Evolutionary conservation across 2,888 invertebrate species (phyloP), one percentile per base, ranked within the genome.

Genomic region (Caenorhabditis sp.): DNA sequence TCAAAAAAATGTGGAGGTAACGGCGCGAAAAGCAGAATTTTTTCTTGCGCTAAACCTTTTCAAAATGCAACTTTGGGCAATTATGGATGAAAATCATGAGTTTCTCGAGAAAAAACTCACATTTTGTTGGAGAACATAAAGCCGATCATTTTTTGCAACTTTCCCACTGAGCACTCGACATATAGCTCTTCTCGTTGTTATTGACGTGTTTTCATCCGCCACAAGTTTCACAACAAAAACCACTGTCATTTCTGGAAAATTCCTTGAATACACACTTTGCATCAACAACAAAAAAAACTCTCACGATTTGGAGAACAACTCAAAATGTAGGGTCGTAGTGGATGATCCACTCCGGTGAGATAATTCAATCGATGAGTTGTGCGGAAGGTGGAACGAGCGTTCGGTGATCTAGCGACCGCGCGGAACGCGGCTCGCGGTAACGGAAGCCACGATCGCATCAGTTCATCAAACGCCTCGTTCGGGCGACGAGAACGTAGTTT

Each of bases 371-470:
- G 62, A 31, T 76, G 71, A 14, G 54, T 63, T 5, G 66, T 53
- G 4, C 62, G 24, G 53, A 78, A 80, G 1, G 80, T 77, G 4
- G 69, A 68, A 74, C 61, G 69, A 43, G 69, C 78, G 12, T 81
- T 80, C 19, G 76, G 76, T 21, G 74, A 72, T 37, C 77, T 59
- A 6, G 83, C 82, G 19, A 78, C 69, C 21, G 86, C 81, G 6
- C 81, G 70, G 53, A 86, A 75, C 8, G 75, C 76, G 4, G 86
- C 83, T 36, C 68, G 78, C 1, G 85, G 79, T 6, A 86, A 72
- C 0, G 86, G 85, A 60, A 86, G 66, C 86, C 86, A 86, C 12
- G 67, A 59, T 12, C 86, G 67, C 83, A 86, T 85, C 26, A 82
- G 59, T 55, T 86, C 86, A 51, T 83, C 80, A 62, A 86, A 84